phyloP scores from a whole-genome alignment of 2,113 vertebrate genomes.

The Addax nasomaculatus region DNA sequence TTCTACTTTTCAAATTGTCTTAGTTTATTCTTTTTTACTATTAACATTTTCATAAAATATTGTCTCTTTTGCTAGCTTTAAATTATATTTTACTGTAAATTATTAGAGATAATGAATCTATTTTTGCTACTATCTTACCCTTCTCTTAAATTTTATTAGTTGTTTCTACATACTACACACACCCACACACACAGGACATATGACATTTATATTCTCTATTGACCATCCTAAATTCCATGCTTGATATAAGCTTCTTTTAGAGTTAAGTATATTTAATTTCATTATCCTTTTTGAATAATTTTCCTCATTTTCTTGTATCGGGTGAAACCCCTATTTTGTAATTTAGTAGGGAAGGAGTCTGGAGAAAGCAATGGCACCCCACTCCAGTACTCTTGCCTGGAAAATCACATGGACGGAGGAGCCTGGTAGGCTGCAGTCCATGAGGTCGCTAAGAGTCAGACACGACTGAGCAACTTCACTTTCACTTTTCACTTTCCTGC shows the following conservation, averaged over 20 bases:
- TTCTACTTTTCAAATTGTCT: not conserved
- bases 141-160: not conserved
- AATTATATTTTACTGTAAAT: not conserved
- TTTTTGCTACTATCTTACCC: not conserved
- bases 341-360: not conserved
- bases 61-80: not conserved
- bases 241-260: not conserved
- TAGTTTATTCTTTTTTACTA: not conserved
- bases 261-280: not conserved
- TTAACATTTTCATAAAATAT: not conserved
- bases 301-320: not conserved
- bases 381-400: too few species aligned
- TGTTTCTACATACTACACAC: not conserved
- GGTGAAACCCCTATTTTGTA: not conserved
- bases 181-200: not conserved
- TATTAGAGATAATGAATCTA: not conserved
- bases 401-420: too few species aligned
- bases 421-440: too few species aligned
- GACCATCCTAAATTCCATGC: not conserved
- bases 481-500: too few species aligned
- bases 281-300: not conserved
- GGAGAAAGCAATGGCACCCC: too few species aligned
- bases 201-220: not conserved
- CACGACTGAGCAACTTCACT: too few species aligned
- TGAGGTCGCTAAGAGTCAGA: rapidly evolving